These are phyloP conservation scores for Thalassarche chlororhynchos DNA, from an alignment of 2,113 vertebrate genomes.

Conservation along the genomic window DNA sequence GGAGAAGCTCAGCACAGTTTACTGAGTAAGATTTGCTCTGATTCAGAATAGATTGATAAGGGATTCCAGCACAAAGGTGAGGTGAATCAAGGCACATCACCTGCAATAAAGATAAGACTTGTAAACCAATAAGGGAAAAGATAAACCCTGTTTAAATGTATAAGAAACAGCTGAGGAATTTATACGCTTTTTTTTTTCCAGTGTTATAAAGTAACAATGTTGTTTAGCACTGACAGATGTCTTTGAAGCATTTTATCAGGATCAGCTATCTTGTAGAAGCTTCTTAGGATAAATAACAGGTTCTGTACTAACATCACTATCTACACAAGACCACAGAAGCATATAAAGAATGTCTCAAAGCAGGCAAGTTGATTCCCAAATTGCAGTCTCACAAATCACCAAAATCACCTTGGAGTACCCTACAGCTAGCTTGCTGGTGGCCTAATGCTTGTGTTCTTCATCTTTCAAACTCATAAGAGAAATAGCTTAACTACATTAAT, in stretches of 20 bases:
- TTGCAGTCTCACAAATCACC: not conserved
- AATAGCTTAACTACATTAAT: not conserved
- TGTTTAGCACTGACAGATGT: not conserved
- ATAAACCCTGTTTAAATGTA: not conserved
- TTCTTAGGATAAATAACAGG: not conserved
- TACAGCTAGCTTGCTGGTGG: not conserved
- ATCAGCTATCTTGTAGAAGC: not conserved
- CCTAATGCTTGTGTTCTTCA: not conserved
- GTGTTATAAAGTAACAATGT: not conserved
- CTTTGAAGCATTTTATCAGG: not conserved
- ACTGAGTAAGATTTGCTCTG: not conserved
- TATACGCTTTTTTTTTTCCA: not conserved
- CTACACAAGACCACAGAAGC: not conserved
- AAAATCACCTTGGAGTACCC: not conserved
- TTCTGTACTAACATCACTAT: not conserved
- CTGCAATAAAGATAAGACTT: not conserved
- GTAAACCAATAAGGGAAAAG: not conserved
- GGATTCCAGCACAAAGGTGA: not conserved
- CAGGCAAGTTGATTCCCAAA: not conserved
- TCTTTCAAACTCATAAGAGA: not conserved
- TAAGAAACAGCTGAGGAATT: not conserved
- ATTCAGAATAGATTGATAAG: not conserved
- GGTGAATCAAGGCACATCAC: not conserved
- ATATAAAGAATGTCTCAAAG: not conserved
- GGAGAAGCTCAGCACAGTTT: not conserved